These are phyloP conservation scores for Malaclemys terrapin DNA, from an alignment of 2,113 vertebrate species.

Conservation along the genomic window DNA sequence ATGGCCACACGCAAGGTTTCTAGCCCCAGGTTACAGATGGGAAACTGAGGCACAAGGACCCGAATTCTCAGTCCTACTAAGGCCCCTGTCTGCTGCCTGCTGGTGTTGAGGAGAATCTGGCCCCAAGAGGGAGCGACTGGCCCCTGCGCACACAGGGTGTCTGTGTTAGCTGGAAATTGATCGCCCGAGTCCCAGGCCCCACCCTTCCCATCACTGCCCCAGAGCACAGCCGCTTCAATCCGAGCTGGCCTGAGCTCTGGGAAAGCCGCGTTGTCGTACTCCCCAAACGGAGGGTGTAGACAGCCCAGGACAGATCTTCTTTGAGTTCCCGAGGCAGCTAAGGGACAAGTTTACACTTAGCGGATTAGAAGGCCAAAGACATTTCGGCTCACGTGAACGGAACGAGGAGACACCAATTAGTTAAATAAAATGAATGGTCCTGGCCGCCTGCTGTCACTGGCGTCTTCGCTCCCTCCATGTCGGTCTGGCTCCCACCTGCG, in stretches of 20 bases:
- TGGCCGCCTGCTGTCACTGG: background rate
- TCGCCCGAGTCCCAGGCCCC: background rate
- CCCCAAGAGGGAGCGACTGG: too few relatives aligned
- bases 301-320: background rate
- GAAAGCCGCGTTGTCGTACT: background rate
- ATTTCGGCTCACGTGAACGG: conserved; percentile 48
- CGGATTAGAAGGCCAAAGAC: conserved; percentile 65
- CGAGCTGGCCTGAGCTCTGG: too few relatives aligned
- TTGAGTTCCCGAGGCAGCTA: conserved; percentile 24
- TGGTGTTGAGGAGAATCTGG: too few relatives aligned
- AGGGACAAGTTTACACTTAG: background rate
- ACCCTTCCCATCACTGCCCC: background rate
- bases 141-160: background rate
- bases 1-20: background rate
- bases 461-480: background rate
- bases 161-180: background rate
- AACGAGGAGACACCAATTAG: conserved; percentile 47
- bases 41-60: background rate
- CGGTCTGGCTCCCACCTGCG: background rate
- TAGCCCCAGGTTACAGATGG: background rate
- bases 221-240: background rate
- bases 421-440: conserved; percentile 37
- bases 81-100: background rate
- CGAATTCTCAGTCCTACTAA: background rate
- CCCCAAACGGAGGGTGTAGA: background rate